Evolutionary conservation across 2,113 vertebrate genomes (phyloP), one percentile per base, ranked within the genome.

Genomic region (Mustelus asterias): DNA sequence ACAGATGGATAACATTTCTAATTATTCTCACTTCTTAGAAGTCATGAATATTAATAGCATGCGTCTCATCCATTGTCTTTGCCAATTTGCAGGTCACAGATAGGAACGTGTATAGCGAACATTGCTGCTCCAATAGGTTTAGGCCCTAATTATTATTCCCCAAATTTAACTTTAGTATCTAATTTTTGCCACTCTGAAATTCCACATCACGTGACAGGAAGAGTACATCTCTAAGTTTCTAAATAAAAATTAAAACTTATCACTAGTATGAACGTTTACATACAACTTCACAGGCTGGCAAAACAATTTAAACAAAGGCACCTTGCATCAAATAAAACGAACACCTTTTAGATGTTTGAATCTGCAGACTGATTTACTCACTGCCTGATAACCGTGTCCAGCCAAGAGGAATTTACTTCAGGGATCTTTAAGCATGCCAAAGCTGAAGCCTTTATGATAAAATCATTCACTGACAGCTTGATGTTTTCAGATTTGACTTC

Each of bases 341-440:
- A 58, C 9, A 58, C 20, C 11, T 90, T 90, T 58, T 29, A 60
- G 54, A 33, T 0, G 16, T 60, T 33, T 65, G 33, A 90, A 90
- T 8, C 22, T 26, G 78, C n/a, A 41, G 80, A 83, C 1, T 54
- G 90, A n/a, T 67, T 67, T 96, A 99, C 99, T 99, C 97, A 99
- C 99, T 99, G 98, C 96, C 99, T 98, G 96, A 99, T 99, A 96
- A 99, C 98, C 0, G 99, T 99, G 97, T 99, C 99, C 98, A 99
- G 94, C 99, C 99, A 99, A 2, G 99, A 99, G 76, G 99, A 99
- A 97, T 99, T 99, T 95, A 98, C 99, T 97, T 99, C 99, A 0
- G 99, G 99, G 94, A 99, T 99, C 97, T 99, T 99, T 96, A 99
- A 97, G 97, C 99, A 99, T 0, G 99, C 98, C 97, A 99, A 96